phyloP scores from a whole-genome alignment of 2,797 vertebrate species.

The Coregonus suidteri region DNA sequence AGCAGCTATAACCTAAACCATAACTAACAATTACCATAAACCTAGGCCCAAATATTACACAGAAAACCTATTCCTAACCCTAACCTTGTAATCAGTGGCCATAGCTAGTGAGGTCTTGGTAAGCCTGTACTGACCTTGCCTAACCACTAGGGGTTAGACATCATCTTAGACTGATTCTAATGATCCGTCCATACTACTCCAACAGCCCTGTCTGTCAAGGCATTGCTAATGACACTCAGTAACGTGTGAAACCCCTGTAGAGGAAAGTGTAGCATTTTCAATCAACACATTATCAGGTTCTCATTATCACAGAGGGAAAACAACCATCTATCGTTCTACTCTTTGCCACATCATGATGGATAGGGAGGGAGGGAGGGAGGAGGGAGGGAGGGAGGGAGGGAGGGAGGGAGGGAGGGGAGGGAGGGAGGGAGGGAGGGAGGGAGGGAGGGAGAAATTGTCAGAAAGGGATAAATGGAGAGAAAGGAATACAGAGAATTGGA shows the following conservation, averaged over 20 bases:
- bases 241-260: too few species aligned
- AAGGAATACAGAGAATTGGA: not conserved
- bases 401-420: slow-evolving; percentile 3
- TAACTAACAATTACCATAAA: not conserved
- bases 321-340: too few species aligned
- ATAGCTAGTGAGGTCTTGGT: not conserved
- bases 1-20: too few species aligned
- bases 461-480: not conserved
- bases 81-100: not conserved
- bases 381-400: not conserved
- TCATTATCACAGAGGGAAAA: too few species aligned
- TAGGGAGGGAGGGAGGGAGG: not conserved
- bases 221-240: too few species aligned
- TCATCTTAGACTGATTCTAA: not conserved
- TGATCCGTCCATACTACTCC: too few species aligned
- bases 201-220: too few species aligned
- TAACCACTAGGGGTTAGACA: not conserved
- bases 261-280: too few species aligned
- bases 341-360: too few species aligned
- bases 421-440: slow-evolving; percentile 1
- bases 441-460: not conserved
- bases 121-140: not conserved
- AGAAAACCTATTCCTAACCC: not conserved
- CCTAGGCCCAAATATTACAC: slow-evolving; percentile 35
- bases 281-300: too few species aligned